These are phyloP conservation scores for Sylvicapra grimmia DNA, from an alignment of 2,113 vertebrate genomes.

Conservation along the genomic window DNA sequence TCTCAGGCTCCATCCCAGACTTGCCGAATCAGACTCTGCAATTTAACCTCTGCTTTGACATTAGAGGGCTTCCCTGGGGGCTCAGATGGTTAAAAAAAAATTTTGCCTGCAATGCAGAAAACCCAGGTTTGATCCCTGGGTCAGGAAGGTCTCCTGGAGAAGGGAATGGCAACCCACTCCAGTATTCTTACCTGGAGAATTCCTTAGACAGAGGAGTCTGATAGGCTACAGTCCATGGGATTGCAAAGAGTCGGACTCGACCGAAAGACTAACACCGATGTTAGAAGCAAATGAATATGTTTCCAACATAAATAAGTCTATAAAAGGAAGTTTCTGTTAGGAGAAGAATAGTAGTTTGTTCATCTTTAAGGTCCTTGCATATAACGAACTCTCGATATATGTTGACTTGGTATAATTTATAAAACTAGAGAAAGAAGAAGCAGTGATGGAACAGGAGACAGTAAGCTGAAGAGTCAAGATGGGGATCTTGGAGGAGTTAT, in stretches of 20 bases:
- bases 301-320: neutral
- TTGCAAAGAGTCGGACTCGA: accelerated
- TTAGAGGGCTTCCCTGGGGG: neutral
- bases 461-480: neutral
- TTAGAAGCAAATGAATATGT: neutral
- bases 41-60: neutral
- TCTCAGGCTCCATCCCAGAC: neutral
- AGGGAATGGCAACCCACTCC: neutral
- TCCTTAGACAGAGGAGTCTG: neutral
- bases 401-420: neutral
- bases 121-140: neutral
- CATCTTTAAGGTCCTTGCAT: neutral
- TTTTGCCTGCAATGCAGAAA: neutral
- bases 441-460: neutral
- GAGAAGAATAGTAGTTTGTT: neutral
- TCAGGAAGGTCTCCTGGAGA: neutral
- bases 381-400: neutral
- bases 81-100: neutral
- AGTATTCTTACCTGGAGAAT: neutral
- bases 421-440: neutral
- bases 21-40: neutral
- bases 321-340: neutral
- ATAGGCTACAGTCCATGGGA: neutral
- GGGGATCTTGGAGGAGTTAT: neutral
- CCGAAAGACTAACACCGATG: neutral